Evolutionary conservation across 2,888 invertebrate genomes (phyloP).

Genomic region (Arrhopalites spinosus): DNA sequence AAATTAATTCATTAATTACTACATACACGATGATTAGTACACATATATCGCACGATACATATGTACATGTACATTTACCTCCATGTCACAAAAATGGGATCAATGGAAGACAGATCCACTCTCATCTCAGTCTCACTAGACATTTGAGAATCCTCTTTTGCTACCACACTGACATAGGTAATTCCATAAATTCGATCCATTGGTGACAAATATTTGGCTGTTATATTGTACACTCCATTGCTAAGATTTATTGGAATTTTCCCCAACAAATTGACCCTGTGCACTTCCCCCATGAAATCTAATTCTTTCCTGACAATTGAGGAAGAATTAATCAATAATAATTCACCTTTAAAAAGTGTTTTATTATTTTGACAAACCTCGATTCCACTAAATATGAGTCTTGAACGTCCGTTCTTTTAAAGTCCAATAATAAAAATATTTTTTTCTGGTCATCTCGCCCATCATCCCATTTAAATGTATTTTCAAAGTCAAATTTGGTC

Average conservation of each 20-base stretch:
- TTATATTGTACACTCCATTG: constrained; percentile 58
- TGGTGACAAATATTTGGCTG: constrained; percentile 40
- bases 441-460: constrained; percentile 41
- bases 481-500: constrained; percentile 40
- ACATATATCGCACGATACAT: no score
- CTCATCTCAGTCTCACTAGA: not conserved
- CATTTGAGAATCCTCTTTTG: not conserved
- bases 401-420: not conserved
- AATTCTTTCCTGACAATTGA: constrained; percentile 66
- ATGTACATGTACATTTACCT: no score
- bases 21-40: no score
- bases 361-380: constrained; percentile 1
- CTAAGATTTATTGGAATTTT: constrained; percentile 60
- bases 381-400: not conserved
- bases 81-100: not conserved
- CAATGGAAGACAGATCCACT: not conserved
- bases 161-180: not conserved
- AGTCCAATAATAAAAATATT: constrained; percentile 6
- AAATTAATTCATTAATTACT: no score
- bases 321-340: not conserved
- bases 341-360: not conserved
- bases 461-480: constrained; percentile 53
- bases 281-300: constrained; percentile 62
- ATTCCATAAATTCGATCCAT: constrained; percentile 14
- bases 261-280: constrained; percentile 62